These are phyloP conservation scores for Formica aserva DNA, from an alignment of 2,888 invertebrate species.

Conservation along the genomic window DNA sequence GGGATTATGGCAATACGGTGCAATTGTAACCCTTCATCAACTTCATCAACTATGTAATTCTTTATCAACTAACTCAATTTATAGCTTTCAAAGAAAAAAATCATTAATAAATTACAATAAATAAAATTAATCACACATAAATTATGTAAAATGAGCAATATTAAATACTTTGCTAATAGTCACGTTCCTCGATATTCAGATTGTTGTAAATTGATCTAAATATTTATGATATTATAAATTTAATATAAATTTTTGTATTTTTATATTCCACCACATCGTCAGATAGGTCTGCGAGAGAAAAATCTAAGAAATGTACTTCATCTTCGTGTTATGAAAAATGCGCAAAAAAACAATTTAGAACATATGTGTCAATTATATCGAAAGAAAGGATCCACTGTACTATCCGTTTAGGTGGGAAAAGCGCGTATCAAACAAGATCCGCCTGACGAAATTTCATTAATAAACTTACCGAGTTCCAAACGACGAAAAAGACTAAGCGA, in stretches of 20 bases:
- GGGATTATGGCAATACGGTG: neutral
- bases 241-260: slow-evolving; percentile 6
- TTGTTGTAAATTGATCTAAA: neutral
- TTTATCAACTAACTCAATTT: neutral
- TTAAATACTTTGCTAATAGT: neutral
- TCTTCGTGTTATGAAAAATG: neutral
- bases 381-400: neutral
- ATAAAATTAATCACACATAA: neutral
- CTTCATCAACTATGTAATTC: neutral
- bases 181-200: neutral
- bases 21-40: neutral
- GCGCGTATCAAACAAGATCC: neutral
- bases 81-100: neutral
- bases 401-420: neutral
- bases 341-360: neutral
- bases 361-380: neutral
- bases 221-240: neutral
- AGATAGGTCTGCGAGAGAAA: neutral
- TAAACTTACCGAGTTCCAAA: slow-evolving; percentile 59
- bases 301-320: neutral
- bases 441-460: slow-evolving; percentile 62
- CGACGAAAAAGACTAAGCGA: slow-evolving; percentile 32
- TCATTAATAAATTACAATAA: slow-evolving; percentile 3
- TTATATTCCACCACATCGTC: neutral
- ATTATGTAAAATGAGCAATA: neutral